These are phyloP conservation scores for Hololepta plana DNA, from an alignment of 2,888 invertebrate species.

Conservation along the genomic window DNA sequence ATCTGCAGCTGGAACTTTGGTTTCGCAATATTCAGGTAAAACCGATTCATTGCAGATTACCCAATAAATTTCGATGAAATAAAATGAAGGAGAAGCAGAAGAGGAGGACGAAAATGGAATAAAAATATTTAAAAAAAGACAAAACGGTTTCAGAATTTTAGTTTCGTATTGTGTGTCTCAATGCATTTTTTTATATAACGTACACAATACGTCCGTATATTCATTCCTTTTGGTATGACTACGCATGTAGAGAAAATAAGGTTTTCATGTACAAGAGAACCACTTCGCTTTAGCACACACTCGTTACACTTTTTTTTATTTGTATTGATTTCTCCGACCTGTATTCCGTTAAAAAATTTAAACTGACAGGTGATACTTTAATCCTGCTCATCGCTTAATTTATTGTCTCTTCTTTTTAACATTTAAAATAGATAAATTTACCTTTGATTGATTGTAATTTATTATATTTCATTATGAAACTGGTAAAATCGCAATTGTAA, in stretches of 20 bases:
- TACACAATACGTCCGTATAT: too few species aligned
- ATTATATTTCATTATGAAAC: background rate
- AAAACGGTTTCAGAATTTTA: too few species aligned
- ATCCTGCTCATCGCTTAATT: slow-evolving; percentile 2
- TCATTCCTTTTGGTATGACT: too few species aligned
- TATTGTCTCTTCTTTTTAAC: background rate
- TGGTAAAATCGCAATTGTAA: background rate
- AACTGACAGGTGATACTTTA: slow-evolving; percentile 5
- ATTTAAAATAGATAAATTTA: background rate
- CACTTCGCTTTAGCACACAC: too few species aligned
- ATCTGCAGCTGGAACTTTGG: slow-evolving; percentile 76
- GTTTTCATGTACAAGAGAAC: too few species aligned
- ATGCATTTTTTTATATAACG: too few species aligned
- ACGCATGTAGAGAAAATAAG: too few species aligned
- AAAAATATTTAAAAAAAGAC: background rate
- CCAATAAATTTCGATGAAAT: too few species aligned
- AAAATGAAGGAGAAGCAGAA: background rate
- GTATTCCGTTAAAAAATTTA: slow-evolving; percentile 9
- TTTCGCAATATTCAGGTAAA: slow-evolving; percentile 88
- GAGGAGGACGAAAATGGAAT: background rate
- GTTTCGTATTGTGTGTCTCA: too few species aligned
- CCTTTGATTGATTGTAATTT: background rate
- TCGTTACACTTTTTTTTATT: slow-evolving; percentile 5
- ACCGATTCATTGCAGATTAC: too few species aligned
- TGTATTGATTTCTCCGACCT: slow-evolving; percentile 10